Base-by-base conservation (phyloP, 2,888 invertebrate genomes). In the Coleophora deauratella region DNA sequence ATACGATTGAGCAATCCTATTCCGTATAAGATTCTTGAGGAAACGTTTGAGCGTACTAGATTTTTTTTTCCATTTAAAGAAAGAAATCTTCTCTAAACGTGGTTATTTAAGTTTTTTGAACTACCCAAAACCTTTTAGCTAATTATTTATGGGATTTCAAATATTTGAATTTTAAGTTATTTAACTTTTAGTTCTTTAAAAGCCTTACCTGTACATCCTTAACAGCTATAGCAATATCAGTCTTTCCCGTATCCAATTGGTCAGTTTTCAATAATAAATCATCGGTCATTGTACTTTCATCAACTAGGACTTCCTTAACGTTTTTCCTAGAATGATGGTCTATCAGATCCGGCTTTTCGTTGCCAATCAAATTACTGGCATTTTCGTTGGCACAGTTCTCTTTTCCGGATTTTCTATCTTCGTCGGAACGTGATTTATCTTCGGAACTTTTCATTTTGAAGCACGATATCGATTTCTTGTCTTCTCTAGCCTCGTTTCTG, bases 381-480 rank as follows among this genome's bases (percentile, higher is more conserved):
- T 81, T 82, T 62, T 84, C 84, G 55, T 82, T 81, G 41, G 65
- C 64, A 62, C 79, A 81, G 56, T 82, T 82, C 44, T 85, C 82
- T 56, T 68, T 72, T 9, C 71, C 72, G 41, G 63, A 74, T 57
- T 68, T 78, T 47, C 63, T 64, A 52, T 82, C 80, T 45, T 80
- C 77, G 44, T 68, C 72, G 42, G 67, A 64, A 51, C 72, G 72
- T 63, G 70, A 70, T 68, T 81, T 84, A 63, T 74, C 72, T 51
- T 75, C 74, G 6, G 74, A 68, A 64, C 68, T 73, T 74, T 79
- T 82, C 51, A 81, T 79, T 78, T 84, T 85, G 61, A 85, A 85
- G 68, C 85, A 85, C 52, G 79, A 80, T 66, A 78, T 72, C 48
- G 81, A 74, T 67, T 71, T 80, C 59, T 78, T 80, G 61, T 78